Conservation (phyloP, 1,140 invertebrate genomes). For the Stegodyphus dumicola region DNA sequence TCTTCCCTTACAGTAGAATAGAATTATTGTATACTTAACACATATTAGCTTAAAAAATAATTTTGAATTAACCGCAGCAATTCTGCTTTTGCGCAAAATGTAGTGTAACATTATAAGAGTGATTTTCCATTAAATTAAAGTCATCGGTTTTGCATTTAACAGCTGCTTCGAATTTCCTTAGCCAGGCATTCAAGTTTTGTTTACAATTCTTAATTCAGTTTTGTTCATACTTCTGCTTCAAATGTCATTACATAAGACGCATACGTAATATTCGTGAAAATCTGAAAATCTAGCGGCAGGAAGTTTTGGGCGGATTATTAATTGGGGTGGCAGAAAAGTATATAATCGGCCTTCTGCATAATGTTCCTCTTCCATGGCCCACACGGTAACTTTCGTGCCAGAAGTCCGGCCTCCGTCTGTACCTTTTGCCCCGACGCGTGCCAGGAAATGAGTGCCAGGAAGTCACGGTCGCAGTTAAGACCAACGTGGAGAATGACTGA, state of each 20-base stretch:
- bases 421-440: constrained; percentile 1
- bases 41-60: too few species aligned
- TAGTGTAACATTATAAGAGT: too few species aligned
- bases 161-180: too few species aligned
- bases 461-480: constrained; percentile 50
- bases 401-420: neutral
- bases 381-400: constrained; percentile 9
- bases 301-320: constrained; percentile 38
- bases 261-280: neutral
- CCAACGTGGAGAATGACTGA: constrained; percentile 47
- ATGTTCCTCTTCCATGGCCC: neutral
- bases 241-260: neutral
- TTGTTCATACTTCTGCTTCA: neutral
- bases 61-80: too few species aligned
- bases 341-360: constrained; percentile 47
- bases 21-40: too few species aligned
- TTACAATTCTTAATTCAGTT: too few species aligned
- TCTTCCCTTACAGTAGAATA: too few species aligned
- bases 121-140: too few species aligned
- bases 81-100: too few species aligned
- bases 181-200: too few species aligned
- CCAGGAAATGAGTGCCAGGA: constrained; percentile 19
- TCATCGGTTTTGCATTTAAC: too few species aligned
- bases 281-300: neutral
- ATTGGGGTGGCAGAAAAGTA: constrained; percentile 30